Evolutionary conservation across 2,888 invertebrate species (phyloP).

Genomic region (Ctenicera cuprea): DNA sequence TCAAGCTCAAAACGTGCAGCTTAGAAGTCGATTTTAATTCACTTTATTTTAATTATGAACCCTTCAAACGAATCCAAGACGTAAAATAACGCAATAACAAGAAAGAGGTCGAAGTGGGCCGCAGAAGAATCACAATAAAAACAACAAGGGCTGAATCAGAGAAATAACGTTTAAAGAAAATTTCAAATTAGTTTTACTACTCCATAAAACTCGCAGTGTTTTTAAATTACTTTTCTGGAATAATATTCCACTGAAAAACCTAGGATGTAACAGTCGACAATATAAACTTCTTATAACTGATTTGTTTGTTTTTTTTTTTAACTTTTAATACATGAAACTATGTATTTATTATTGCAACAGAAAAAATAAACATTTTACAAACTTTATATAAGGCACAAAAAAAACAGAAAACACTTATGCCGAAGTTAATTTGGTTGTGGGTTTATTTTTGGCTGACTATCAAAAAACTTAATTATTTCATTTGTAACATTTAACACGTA

Average conservation of each 20-base stretch:
- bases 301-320: not conserved
- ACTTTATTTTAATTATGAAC: slow-evolving; percentile 5
- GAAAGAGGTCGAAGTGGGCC: not conserved
- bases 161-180: slow-evolving; percentile 21
- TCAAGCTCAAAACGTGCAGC: not conserved
- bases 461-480: too few species aligned
- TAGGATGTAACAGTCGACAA: not conserved
- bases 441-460: too few species aligned
- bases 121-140: slow-evolving; percentile 15
- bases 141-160: not conserved
- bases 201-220: slow-evolving; percentile 21
- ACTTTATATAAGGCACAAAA: too few species aligned
- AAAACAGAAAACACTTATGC: too few species aligned
- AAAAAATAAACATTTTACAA: too few species aligned
- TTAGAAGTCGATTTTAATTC: slow-evolving; percentile 8
- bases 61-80: not conserved
- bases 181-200: slow-evolving; percentile 24
- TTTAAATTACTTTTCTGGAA: slow-evolving; percentile 17
- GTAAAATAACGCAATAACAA: not conserved
- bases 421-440: too few species aligned
- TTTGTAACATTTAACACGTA: too few species aligned
- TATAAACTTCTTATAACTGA: slow-evolving; percentile 1
- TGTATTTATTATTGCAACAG: not conserved
- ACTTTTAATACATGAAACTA: not conserved
- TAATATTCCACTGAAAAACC: slow-evolving; percentile 3